A percentile compares a stretch with the other conserved stretches of the same genome.
Evolutionary conservation across 2,888 invertebrate species (phyloP).

Genomic region (Subacronicta megacephala): DNA sequence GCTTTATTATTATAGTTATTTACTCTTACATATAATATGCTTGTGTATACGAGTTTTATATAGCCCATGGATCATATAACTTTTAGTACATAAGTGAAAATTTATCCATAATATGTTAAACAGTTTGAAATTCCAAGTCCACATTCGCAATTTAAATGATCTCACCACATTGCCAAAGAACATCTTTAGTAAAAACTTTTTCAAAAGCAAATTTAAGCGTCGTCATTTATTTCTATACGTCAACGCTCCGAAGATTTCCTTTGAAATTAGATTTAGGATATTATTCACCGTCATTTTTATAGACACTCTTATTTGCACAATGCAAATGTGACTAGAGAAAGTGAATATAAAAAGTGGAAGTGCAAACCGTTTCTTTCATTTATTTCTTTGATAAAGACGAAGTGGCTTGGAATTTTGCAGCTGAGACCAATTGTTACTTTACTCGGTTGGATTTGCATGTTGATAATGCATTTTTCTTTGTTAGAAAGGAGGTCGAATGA

Average conservation of each 20-base stretch:
- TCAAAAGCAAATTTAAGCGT: conserved; percentile 23
- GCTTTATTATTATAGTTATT: conserved; percentile 40
- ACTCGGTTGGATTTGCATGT: conserved; percentile 73
- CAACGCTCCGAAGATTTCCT: conserved; percentile 32
- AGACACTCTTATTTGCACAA: conserved; percentile 73
- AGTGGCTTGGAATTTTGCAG: conserved; percentile 72
- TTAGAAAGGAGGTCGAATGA: conserved; percentile 60
- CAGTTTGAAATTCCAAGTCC: neutral
- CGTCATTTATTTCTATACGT: conserved; percentile 42
- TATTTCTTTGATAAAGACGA: conserved; percentile 78
- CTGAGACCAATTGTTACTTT: conserved; percentile 81
- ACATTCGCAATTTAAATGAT: neutral
- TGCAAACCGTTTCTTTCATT: conserved; percentile 71
- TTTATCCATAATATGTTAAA: conserved; percentile 15
- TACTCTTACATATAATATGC: conserved; percentile 25
- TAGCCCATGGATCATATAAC: conserved; percentile 5
- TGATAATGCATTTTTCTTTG: conserved; percentile 76
- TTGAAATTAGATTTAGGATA: conserved; percentile 48
- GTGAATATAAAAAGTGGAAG: conserved; percentile 70
- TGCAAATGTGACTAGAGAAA: conserved; percentile 74
- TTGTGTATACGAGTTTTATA: conserved; percentile 30
- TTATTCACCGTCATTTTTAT: conserved; percentile 64
- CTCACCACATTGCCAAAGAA: neutral
- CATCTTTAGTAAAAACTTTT: conserved; percentile 23
- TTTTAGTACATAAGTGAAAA: conserved; percentile 22